These are phyloP conservation scores for Xenopus borealis DNA, from an alignment of 2,113 vertebrate genomes.

Conservation along the genomic window DNA sequence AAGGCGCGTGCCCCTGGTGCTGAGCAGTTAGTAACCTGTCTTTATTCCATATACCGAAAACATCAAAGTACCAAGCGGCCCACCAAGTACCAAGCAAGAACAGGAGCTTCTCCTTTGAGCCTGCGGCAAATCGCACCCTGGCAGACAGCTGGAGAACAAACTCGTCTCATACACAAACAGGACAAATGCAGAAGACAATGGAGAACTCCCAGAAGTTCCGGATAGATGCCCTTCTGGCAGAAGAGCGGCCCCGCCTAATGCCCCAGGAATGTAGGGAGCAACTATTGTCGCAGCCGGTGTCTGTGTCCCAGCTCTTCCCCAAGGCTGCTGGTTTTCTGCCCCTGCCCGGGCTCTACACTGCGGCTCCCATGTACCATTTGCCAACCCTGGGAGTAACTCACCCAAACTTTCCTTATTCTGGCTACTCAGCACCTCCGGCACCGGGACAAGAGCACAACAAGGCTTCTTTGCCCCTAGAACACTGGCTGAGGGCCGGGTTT, in stretches of 20 bases:
- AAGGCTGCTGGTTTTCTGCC: constrained; percentile 58
- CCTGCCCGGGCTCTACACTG: constrained; percentile 60
- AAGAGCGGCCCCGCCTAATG: constrained; percentile 53
- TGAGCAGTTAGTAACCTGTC: too few relatives aligned
- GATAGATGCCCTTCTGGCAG: constrained; percentile 74
- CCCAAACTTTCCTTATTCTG: constrained; percentile 58
- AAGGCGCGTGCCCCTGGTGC: background rate
- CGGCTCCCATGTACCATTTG: constrained; percentile 60
- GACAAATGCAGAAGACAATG: constrained; percentile 48
- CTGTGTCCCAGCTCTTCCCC: constrained; percentile 56
- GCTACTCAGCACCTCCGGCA: constrained; percentile 65
- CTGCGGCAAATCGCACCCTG: too few relatives aligned
- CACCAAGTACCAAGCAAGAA: too few relatives aligned
- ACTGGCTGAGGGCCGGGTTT: constrained; percentile 73
- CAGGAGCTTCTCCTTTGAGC: too few relatives aligned
- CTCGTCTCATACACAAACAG: too few relatives aligned
- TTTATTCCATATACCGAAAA: too few relatives aligned
- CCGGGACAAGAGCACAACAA: constrained; percentile 72
- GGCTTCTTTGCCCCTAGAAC: constrained; percentile 64
- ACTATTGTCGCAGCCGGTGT: constrained; percentile 50
- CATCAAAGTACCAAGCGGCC: too few relatives aligned
- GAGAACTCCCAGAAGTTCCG: constrained; percentile 77
- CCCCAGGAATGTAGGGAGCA: constrained; percentile 49
- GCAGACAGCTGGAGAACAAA: background rate
- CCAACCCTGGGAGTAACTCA: constrained; percentile 63